These are phyloP conservation scores for Lepidotrigona ventralis DNA, from an alignment of 1,140 invertebrate species.

Conservation along the genomic window DNA sequence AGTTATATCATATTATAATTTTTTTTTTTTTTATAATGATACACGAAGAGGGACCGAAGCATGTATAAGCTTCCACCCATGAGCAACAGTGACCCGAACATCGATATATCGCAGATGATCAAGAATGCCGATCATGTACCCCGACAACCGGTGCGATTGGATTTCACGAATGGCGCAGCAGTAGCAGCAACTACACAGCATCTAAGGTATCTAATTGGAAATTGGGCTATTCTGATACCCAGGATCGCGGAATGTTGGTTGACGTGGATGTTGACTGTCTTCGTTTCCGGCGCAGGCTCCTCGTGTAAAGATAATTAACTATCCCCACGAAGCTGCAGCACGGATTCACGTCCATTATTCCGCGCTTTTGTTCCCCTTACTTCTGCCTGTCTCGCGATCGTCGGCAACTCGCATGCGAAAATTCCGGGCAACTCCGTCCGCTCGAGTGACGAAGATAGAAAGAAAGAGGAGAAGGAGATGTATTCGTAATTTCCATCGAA, in stretches of 20 bases:
- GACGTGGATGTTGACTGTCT: conserved; percentile 28
- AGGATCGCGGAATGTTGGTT: conserved; percentile 53
- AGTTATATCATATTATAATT: no score
- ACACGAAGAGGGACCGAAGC: background rate
- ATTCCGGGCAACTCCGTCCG: background rate
- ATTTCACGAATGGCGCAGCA: conserved; percentile 6
- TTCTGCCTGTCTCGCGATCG: rapidly evolving
- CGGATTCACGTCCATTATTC: conserved; percentile 53
- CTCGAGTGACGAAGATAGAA: background rate
- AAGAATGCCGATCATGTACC: conserved; percentile 1
- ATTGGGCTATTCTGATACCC: conserved; percentile 51
- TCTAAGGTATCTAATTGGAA: conserved; percentile 50
- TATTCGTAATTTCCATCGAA: background rate
- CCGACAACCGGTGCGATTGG: background rate
- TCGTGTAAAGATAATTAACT: conserved; percentile 65
- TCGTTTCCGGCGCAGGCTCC: conserved; percentile 61
- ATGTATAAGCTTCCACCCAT: background rate
- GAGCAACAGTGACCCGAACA: background rate
- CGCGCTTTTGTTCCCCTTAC: background rate
- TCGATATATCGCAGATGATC: background rate
- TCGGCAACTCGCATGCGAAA: background rate
- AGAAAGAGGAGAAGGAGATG: background rate
- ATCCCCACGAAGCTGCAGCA: conserved; percentile 60
- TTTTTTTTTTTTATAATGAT: no score
- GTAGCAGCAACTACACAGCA: conserved; percentile 28